These are phyloP conservation scores for Agrotis exclamationis DNA, from an alignment of 2,888 invertebrate genomes.

Conservation along the genomic window DNA sequence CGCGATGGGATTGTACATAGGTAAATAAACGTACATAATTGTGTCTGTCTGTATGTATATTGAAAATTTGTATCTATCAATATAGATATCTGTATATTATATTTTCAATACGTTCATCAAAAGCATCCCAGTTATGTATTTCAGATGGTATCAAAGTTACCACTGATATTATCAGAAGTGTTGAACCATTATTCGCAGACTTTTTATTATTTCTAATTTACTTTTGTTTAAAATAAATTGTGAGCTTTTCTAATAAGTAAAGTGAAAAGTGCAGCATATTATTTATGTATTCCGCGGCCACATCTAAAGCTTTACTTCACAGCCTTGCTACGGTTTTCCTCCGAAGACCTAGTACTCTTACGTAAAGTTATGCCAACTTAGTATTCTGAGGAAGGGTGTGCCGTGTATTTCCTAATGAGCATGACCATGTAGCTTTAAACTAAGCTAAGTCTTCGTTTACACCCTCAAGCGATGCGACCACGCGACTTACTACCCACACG, in stretches of 20 bases:
- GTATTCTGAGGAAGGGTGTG: neutral
- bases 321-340: neutral
- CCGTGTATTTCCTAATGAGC: conserved; percentile 52
- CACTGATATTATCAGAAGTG: neutral
- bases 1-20: conserved; percentile 3
- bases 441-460: conserved; percentile 11
- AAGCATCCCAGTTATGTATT: neutral
- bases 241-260: too few relatives aligned
- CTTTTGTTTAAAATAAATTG: neutral
- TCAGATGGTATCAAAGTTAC: neutral
- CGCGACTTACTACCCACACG: neutral
- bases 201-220: too few relatives aligned
- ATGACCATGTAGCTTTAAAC: conserved; percentile 38
- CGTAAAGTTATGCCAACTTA: neutral
- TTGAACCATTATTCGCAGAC: too few relatives aligned
- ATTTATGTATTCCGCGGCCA: neutral
- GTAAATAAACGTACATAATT: neutral
- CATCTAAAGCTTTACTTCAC: too few relatives aligned
- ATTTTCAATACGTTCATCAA: neutral
- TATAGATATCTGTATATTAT: neutral
- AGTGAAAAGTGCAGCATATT: too few relatives aligned
- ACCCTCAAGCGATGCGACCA: conserved; percentile 1
- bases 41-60: neutral
- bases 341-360: neutral
- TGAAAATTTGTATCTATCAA: neutral